Evolutionary conservation across 64 coral and sea anemone genomes (phyloP).

Genomic region (Pachyseris speciosa): DNA sequence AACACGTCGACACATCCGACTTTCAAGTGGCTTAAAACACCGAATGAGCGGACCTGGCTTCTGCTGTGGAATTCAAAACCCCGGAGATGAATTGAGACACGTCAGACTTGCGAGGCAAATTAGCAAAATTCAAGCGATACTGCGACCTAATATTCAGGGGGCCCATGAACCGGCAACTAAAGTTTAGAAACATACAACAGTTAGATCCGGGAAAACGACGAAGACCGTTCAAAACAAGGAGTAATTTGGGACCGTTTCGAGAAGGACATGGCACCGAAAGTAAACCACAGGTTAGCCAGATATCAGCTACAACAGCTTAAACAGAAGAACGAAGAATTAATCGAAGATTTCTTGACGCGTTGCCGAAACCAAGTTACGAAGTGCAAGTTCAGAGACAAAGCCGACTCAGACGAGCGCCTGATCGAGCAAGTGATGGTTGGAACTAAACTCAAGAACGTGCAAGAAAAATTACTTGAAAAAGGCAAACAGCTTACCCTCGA

Average conservation of each 20-base stretch:
- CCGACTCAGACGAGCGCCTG: constrained; percentile 12
- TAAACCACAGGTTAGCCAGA: constrained; percentile 58
- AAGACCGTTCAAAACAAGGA: constrained; percentile 37
- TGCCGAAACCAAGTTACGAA: constrained; percentile 58
- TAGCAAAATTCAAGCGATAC: constrained; percentile 52
- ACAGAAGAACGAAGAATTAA: constrained; percentile 42
- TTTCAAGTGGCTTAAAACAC: background rate
- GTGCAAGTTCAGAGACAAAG: constrained; percentile 58
- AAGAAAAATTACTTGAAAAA: constrained; percentile 53
- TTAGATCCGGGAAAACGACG: constrained; percentile 48
- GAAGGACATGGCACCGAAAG: constrained; percentile 60
- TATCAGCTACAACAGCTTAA: constrained; percentile 63
- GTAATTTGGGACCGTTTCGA: constrained; percentile 71
- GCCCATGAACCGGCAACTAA: constrained; percentile 69
- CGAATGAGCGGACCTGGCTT: background rate
- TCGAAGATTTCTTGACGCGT: constrained; percentile 41
- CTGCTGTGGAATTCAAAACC: constrained; percentile 15
- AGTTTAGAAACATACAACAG: constrained; percentile 62
- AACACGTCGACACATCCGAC: background rate
- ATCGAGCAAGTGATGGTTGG: constrained; percentile 68
- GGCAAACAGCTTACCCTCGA: constrained; percentile 48
- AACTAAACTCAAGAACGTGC: constrained; percentile 60
- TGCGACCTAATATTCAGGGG: constrained; percentile 68
- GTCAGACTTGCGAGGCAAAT: constrained; percentile 56
- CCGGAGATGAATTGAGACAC: constrained; percentile 51